Base-by-base conservation (phyloP, 35 echinoderm and acorn worm species). In the Apostichopus japonicus region DNA sequence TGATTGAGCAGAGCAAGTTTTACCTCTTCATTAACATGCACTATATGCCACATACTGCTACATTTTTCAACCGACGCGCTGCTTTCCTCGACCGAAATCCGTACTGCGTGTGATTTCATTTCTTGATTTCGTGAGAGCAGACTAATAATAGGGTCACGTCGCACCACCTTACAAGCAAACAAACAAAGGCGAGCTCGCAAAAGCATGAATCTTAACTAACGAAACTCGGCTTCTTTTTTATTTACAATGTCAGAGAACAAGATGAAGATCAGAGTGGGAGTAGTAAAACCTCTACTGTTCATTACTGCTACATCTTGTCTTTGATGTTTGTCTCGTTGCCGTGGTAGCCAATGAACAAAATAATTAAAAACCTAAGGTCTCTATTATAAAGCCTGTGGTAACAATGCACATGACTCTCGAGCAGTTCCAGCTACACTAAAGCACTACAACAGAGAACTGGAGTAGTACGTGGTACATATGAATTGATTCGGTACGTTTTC, bases 271-370 rank as follows among this genome's bases (percentile, higher is more conserved):
- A n/a, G 4, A 73, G 14, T 75, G 6, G 7, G 71, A n/a, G 71
- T 21, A n/a, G 71, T 21, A 7, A 75, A 75, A 75, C 71, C 71
- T 75, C n/a, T 23, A 24, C 71, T 75, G 71, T 75, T 23, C 71
- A 75, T 75, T 75, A 75, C 71, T 75, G 71, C 71, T n/a, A n/a
- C 71, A 75, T 23, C 71, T 58, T 22, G 81, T 84, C 54, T 84
- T 84, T 84, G 56, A 3, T 57, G 21, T 84, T 84, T 84, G 81
- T 84, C 81, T 84, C 81, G 54, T 84, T 84, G 81, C 56, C 81
- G 57, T 84, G 15, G 54, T 58, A 58, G 4, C 81, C 21, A 23
- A 24, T 6, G n/a, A 24, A 84, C 10, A 44, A 16, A 84, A 84
- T 84, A 84, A 84, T 84, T 55, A 84, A 84, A 58, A 84, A 11